Evolutionary conservation across 2,888 invertebrate genomes (phyloP).

Genomic region (Anthrax anthrax): DNA sequence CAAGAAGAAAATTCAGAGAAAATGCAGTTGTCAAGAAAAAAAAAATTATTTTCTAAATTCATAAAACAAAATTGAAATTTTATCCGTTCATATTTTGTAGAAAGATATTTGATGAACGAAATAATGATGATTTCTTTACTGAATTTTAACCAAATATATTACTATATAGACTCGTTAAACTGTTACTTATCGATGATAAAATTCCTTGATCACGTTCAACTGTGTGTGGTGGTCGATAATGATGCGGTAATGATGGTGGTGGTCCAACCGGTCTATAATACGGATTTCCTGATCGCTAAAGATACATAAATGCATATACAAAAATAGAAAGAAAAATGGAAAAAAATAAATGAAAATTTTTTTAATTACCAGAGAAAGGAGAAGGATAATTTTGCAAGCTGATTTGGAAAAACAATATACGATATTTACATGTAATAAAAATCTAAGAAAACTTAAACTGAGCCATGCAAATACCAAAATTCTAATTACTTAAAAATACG

Average conservation of each 20-base stretch:
- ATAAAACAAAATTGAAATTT: not conserved
- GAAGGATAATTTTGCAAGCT: too few relatives aligned
- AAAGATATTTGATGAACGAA: too few relatives aligned
- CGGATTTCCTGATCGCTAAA: constrained; percentile 55
- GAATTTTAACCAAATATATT: constrained; percentile 66
- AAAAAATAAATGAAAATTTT: not conserved
- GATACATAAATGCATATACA: constrained; percentile 5
- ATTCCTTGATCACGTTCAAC: constrained; percentile 42
- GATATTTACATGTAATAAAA: too few relatives aligned
- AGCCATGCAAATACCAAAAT: too few relatives aligned
- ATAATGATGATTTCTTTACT: too few relatives aligned
- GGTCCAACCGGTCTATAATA: constrained; percentile 48
- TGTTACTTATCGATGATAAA: constrained; percentile 60
- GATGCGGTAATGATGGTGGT: constrained; percentile 35
- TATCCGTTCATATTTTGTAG: too few relatives aligned
- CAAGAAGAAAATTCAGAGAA: too few relatives aligned
- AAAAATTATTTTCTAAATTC: not conserved
- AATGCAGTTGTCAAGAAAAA: too few relatives aligned
- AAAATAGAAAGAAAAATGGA: too few relatives aligned
- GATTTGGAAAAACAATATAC: too few relatives aligned
- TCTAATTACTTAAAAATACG: too few relatives aligned
- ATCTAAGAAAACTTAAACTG: too few relatives aligned
- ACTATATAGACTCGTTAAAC: constrained; percentile 62
- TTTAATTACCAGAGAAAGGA: not conserved
- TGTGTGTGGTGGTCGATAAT: constrained; percentile 36